Percentiles rank a stretch among this genome's conserved stretches.
Evolutionary conservation across 2,797 vertebrate genomes (phyloP).

Genomic region (Ciconia nigra): DNA sequence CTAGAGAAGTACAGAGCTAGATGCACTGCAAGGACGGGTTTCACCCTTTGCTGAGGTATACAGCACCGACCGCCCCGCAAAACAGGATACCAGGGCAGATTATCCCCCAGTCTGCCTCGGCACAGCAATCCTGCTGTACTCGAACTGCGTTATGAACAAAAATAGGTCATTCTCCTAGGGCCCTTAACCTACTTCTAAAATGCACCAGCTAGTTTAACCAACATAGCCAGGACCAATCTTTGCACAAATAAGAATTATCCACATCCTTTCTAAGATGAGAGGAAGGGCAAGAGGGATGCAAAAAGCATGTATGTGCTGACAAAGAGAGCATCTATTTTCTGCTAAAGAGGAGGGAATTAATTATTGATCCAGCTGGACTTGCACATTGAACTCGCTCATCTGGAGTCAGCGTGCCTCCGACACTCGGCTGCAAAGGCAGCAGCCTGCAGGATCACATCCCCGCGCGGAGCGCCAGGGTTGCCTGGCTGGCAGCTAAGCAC

Average conservation of each 20-base stretch:
- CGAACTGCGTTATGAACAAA: neutral
- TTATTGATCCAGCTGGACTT: slow-evolving; percentile 54
- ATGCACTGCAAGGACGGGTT: neutral
- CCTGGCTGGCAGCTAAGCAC: neutral
- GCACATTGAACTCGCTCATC: neutral
- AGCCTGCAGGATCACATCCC: neutral
- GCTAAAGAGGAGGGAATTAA: slow-evolving; percentile 47
- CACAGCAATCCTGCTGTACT: neutral
- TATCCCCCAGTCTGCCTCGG: neutral
- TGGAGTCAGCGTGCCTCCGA: neutral
- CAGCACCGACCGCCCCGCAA: neutral
- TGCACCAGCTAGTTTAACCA: neutral
- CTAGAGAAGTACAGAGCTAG: neutral
- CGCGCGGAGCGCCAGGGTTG: neutral
- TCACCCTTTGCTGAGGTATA: neutral
- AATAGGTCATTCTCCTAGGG: slow-evolving; percentile 53
- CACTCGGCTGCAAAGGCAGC: neutral
- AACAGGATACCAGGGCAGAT: neutral
- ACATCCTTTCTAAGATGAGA: neutral
- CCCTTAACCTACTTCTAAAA: slow-evolving; percentile 42
- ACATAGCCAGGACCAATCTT: neutral
- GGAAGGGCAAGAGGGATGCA: neutral
- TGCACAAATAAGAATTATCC: neutral
- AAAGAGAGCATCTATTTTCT: slow-evolving; percentile 21
- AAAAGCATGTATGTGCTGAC: neutral